Evolutionary conservation across 2,888 invertebrate species (phyloP), one percentile per base, ranked within the genome.

Genomic region (Cremastinae sp.): DNA sequence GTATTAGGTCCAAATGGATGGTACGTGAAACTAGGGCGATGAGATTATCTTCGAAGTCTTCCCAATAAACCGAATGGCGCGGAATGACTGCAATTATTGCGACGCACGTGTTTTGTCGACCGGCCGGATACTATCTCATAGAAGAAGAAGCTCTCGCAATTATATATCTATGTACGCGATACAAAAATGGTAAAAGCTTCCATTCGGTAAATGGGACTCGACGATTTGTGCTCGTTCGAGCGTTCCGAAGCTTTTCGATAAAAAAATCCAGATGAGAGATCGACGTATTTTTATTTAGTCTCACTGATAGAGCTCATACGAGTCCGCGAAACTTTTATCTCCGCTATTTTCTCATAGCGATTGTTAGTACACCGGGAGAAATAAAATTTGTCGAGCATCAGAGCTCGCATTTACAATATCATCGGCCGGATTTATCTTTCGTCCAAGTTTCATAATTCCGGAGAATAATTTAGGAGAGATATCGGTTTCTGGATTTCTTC

Each of bases 1-100:
- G 86, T 86, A 86, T 81, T 18, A 82, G 70, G 82, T 81, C 80
- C 81, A 84, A 87, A 86, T 85, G 85, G 85, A 83, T 82, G 80
- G 85, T 81, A 85, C 85, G 84, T 84, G 85, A 71, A 86, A 86
- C 77, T 82, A 81, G 85, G 83, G 83, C 83, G 87, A 87, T 84
- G 86, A 87, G 86, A 87, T 87, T 87, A 87, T 87, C 84, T 86
- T 65, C 75, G 78, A 59, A 68, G 66, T 65, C 71, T 74, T 74
- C 78, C 82, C 83, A 87, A 87, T 87, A 88, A 87, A 86, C 82
- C 81, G 87, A 87, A 86, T 86, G 81, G 85, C 83, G 84, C 81
- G 84, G 83, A 88, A 88, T 86, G 83, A 88, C 86, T 87, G 87
- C 84, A 86, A 88, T 88, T 88, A 88, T 88, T 82, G 84, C 83